These are phyloP conservation scores for Clarias laeviceps DNA, from an alignment of 2,797 vertebrate species.

Conservation along the genomic window DNA sequence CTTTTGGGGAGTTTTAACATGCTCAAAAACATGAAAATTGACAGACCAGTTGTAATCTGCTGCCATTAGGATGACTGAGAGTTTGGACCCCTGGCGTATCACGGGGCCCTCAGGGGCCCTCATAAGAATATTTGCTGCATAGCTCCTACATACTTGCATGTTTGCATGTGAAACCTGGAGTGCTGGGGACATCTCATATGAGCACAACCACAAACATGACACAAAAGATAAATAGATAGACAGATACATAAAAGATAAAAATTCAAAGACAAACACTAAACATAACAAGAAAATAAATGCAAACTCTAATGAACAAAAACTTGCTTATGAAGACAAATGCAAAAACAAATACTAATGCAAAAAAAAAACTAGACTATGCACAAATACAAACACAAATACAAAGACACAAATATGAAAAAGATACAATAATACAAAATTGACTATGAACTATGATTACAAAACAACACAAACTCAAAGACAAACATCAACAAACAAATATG, in stretches of 20 bases:
- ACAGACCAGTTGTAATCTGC: too few relatives aligned
- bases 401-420: neutral
- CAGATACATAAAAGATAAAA: too few relatives aligned
- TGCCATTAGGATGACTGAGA: too few relatives aligned
- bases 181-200: too few relatives aligned
- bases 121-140: too few relatives aligned
- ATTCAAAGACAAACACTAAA: neutral
- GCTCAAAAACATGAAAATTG: too few relatives aligned
- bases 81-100: too few relatives aligned
- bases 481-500: neutral
- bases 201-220: neutral
- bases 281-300: neutral
- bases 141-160: too few relatives aligned
- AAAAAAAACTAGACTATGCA: neutral
- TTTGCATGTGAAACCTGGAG: too few relatives aligned
- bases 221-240: neutral
- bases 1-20: too few relatives aligned
- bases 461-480: neutral
- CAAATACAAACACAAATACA: neutral
- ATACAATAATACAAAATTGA: neutral
- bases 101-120: too few relatives aligned
- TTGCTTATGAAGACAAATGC: too few relatives aligned
- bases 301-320: neutral
- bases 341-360: neutral
- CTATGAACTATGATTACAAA: neutral